Evolutionary conservation across 2,797 vertebrate genomes (phyloP).

Genomic region (Odontamblyopus rebecca): DNA sequence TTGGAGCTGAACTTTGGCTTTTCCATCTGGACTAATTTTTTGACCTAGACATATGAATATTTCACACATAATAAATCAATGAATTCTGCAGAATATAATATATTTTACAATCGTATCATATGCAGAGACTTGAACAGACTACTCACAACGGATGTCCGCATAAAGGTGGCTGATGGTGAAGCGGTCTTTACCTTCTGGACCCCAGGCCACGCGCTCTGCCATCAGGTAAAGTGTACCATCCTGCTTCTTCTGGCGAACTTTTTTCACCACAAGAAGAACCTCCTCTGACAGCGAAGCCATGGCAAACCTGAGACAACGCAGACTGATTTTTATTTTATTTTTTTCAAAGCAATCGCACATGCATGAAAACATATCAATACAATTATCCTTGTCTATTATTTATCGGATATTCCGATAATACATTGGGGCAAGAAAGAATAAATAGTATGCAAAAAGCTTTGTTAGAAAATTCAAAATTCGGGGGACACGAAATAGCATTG

Average conservation of each 20-base stretch:
- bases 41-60: slow-evolving; percentile 81
- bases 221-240: slow-evolving; percentile 97
- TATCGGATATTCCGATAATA: not conserved
- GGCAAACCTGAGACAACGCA: slow-evolving; percentile 45
- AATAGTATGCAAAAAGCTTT: not conserved
- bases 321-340: not conserved
- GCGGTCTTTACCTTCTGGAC: slow-evolving; percentile 96
- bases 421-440: not conserved
- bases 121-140: not conserved
- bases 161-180: slow-evolving; percentile 97
- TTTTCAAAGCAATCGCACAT: too few species aligned
- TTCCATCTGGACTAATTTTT: slow-evolving; percentile 99
- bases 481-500: not conserved
- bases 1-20: slow-evolving; percentile 98
- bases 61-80: not conserved
- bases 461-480: not conserved
- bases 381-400: not conserved
- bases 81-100: not conserved
- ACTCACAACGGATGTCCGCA: slow-evolving; percentile 98
- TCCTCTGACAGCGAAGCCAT: slow-evolving; percentile 98
- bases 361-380: not conserved
- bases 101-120: not conserved
- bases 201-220: slow-evolving; percentile 97
- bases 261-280: slow-evolving; percentile 94
- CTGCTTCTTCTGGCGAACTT: slow-evolving; percentile 96